Evolutionary conservation across 2,113 vertebrate genomes (phyloP).

Genomic region (Brachypteracias leptosomus): DNA sequence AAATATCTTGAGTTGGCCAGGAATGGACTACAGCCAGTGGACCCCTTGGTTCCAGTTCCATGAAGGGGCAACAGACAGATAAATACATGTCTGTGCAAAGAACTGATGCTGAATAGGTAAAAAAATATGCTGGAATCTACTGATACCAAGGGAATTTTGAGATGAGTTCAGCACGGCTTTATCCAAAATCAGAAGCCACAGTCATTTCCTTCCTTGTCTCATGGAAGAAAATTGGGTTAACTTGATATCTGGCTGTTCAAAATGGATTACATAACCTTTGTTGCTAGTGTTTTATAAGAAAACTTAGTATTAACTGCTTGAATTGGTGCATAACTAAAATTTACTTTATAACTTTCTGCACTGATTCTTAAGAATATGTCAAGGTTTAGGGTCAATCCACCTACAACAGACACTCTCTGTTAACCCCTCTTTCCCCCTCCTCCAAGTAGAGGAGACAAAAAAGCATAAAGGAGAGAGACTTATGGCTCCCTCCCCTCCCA

Average conservation of each 20-base stretch:
- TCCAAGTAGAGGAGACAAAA: too few species aligned
- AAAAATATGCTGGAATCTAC: not conserved
- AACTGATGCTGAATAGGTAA: not conserved
- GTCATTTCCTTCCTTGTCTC: slow-evolving; percentile 12
- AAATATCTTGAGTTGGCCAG: not conserved
- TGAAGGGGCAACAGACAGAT: not conserved
- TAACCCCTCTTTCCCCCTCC: too few species aligned
- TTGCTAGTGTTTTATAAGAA: not conserved
- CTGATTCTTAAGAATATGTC: not conserved
- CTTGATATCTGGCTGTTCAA: not conserved
- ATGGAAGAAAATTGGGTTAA: not conserved
- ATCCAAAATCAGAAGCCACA: slow-evolving; percentile 13
- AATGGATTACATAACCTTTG: not conserved
- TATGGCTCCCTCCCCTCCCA: too few species aligned
- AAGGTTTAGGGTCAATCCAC: too few species aligned
- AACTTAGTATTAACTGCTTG: not conserved
- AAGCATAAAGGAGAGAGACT: too few species aligned
- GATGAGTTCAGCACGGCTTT: not conserved
- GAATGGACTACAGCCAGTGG: not conserved
- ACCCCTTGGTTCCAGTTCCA: not conserved
- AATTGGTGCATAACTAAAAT: not conserved
- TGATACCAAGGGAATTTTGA: not conserved
- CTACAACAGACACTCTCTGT: too few species aligned
- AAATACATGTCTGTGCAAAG: not conserved
- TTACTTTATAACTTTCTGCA: not conserved